These are phyloP conservation scores for Cheilosia grossa DNA, from an alignment of 2,888 invertebrate species.

Conservation along the genomic window DNA sequence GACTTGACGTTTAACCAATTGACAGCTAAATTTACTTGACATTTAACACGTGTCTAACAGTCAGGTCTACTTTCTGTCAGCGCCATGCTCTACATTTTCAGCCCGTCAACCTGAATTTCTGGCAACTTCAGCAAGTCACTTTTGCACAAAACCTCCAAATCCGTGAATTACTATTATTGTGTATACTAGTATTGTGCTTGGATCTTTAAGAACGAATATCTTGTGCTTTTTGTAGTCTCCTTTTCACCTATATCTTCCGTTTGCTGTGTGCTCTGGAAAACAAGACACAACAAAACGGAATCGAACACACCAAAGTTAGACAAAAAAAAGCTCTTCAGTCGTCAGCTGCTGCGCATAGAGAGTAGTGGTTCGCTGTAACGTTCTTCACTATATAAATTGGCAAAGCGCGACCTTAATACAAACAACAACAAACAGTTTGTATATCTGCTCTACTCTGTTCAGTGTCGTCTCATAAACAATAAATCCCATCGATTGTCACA, in stretches of 20 bases:
- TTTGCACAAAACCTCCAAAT: slow-evolving; percentile 44
- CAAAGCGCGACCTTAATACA: slow-evolving; percentile 57
- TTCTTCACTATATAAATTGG: slow-evolving; percentile 19
- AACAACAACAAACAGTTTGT: slow-evolving; percentile 28
- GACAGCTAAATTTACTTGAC: no score
- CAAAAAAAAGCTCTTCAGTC: slow-evolving; percentile 81
- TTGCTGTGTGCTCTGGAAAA: slow-evolving; percentile 36
- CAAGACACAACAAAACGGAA: slow-evolving; percentile 31
- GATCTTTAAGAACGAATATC: slow-evolving; percentile 57
- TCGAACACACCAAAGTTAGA: slow-evolving; percentile 52
- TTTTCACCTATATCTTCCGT: slow-evolving; percentile 16
- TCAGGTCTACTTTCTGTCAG: background rate
- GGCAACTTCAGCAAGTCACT: slow-evolving; percentile 55
- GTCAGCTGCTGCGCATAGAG: slow-evolving; percentile 83
- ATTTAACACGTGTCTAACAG: no score
- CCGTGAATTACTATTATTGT: slow-evolving; percentile 39
- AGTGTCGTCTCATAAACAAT: background rate
- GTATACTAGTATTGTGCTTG: slow-evolving; percentile 4
- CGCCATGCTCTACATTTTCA: background rate
- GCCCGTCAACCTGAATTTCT: slow-evolving; percentile 6
- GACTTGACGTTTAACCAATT: no score
- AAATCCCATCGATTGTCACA: background rate
- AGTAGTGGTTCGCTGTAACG: slow-evolving; percentile 77
- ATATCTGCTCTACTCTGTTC: slow-evolving; percentile 9
- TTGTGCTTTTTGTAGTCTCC: slow-evolving; percentile 55